These are phyloP conservation scores for Notarius quadriscutis DNA, from an alignment of 2,113 vertebrate genomes.

Conservation along the genomic window DNA sequence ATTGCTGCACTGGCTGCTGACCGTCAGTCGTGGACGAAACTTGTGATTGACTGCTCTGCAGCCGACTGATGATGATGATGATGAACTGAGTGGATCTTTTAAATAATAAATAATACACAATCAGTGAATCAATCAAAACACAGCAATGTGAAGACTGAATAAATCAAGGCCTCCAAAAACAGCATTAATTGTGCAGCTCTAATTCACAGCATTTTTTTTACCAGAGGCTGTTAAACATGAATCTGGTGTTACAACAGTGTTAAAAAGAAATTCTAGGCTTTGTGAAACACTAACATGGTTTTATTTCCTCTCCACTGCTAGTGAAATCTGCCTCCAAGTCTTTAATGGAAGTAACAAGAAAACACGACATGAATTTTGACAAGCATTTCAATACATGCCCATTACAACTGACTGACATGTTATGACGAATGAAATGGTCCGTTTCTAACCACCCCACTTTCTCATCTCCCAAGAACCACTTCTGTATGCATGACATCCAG, in stretches of 20 bases:
- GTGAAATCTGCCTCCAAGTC: neutral
- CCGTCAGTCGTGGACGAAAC: no score
- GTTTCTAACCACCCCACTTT: slow-evolving; percentile 1
- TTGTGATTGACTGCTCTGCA: no score
- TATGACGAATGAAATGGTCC: neutral
- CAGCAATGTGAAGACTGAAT: neutral
- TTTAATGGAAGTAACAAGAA: slow-evolving; percentile 3
- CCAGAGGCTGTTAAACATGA: neutral
- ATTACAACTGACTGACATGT: neutral
- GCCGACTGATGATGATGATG: no score
- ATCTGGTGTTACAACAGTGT: neutral
- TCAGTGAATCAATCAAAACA: neutral
- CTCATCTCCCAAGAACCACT: neutral
- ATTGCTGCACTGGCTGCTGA: no score
- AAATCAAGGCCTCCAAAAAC: neutral
- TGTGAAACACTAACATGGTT: neutral
- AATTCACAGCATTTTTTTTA: neutral
- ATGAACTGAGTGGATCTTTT: neutral
- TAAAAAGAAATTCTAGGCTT: neutral
- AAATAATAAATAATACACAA: neutral
- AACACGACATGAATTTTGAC: neutral
- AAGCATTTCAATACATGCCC: slow-evolving; percentile 4
- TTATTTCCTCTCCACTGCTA: neutral
- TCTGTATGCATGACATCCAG: neutral
- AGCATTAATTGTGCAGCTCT: neutral